Percentiles rank a stretch among this genome's conserved stretches.
These are phyloP conservation scores for Drosophila barbarae DNA, from an alignment of 2,888 invertebrate genomes.

Conservation along the genomic window DNA sequence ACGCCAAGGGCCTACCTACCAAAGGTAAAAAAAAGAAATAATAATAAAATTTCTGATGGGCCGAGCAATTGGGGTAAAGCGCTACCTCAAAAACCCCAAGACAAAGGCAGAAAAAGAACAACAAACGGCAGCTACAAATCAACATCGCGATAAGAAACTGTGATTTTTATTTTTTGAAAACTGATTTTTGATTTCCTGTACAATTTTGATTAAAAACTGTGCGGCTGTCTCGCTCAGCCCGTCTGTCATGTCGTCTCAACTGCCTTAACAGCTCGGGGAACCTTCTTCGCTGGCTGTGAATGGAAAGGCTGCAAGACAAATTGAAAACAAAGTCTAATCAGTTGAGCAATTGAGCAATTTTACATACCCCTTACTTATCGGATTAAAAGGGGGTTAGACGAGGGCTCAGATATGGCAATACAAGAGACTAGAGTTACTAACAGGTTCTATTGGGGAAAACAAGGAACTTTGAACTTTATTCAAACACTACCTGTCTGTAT, in stretches of 20 bases:
- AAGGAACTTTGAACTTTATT: not conserved
- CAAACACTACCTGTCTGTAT: not conserved
- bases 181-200: slow-evolving; percentile 77
- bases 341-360: slow-evolving; percentile 72
- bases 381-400: slow-evolving; percentile 28
- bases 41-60: slow-evolving; percentile 30
- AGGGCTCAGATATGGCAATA: not conserved
- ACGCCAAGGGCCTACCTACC: slow-evolving; percentile 43
- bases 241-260: slow-evolving; percentile 37
- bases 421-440: not conserved
- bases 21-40: slow-evolving; percentile 4
- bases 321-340: slow-evolving; percentile 75
- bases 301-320: slow-evolving; percentile 55
- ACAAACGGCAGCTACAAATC: slow-evolving; percentile 42
- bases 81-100: slow-evolving; percentile 42
- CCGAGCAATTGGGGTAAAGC: slow-evolving; percentile 69
- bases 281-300: slow-evolving; percentile 33
- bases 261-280: slow-evolving; percentile 24
- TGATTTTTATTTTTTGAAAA: slow-evolving; percentile 73
- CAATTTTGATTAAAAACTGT: slow-evolving; percentile 75
- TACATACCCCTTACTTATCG: slow-evolving; percentile 33
- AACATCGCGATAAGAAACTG: slow-evolving; percentile 74
- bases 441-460: not conserved
- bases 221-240: slow-evolving; percentile 29
- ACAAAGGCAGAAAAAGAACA: slow-evolving; percentile 14